Conservation (phyloP, 1,140 invertebrate genomes). For the Holotrichia oblita region DNA sequence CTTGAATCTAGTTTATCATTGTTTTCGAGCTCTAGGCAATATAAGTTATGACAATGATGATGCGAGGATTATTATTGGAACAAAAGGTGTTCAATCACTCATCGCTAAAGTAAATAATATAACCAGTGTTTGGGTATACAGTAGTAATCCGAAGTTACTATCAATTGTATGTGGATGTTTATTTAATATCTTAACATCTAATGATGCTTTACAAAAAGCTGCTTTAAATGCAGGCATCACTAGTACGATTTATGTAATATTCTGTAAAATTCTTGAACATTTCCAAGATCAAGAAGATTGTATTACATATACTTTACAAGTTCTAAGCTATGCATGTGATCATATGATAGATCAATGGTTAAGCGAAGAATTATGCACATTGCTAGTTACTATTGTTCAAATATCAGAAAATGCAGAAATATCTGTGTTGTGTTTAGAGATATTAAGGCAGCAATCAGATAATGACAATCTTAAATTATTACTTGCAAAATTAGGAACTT, state of each 20-base stretch:
- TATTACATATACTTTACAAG: constrained; percentile 73
- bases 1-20: not conserved
- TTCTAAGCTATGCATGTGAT: constrained; percentile 80
- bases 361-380: constrained; percentile 65
- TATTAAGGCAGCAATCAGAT: constrained; percentile 78
- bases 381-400: constrained; percentile 69
- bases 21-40: constrained; percentile 81
- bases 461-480: constrained; percentile 81
- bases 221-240: constrained; percentile 62
- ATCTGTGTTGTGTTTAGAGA: constrained; percentile 78
- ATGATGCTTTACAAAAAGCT: constrained; percentile 72
- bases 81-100: constrained; percentile 67
- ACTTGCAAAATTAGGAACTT: constrained; percentile 77
- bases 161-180: constrained; percentile 75
- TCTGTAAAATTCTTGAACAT: not conserved
- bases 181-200: constrained; percentile 81
- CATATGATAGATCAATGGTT: constrained; percentile 68
- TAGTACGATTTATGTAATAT: constrained; percentile 55
- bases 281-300: constrained; percentile 66
- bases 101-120: not conserved
- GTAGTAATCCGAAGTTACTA: constrained; percentile 54
- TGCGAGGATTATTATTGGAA: constrained; percentile 68
- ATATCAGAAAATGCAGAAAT: constrained; percentile 72
- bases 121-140: not conserved
- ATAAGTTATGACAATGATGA: constrained; percentile 88